These are phyloP conservation scores for Loripinus fragilis DNA, from an alignment of 2,888 invertebrate species.

Conservation along the genomic window DNA sequence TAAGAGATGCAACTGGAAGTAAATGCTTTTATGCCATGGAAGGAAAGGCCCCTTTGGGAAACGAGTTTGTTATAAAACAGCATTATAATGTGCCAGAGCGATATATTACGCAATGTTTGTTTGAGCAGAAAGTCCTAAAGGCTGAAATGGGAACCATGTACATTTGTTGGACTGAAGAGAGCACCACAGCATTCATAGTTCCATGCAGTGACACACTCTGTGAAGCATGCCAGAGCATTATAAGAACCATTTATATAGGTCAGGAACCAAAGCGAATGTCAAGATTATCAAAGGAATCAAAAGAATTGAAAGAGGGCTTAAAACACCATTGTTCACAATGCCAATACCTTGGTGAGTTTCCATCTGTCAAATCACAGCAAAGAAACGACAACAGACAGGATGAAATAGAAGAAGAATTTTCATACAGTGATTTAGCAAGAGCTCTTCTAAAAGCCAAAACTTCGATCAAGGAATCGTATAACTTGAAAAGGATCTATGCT, in stretches of 20 bases:
- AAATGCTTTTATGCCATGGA: constrained; percentile 17
- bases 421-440: constrained; percentile 19
- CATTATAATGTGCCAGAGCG: constrained; percentile 27
- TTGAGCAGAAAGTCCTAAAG: constrained; percentile 1
- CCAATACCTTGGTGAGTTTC: constrained; percentile 27
- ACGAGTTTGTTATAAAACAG: not conserved
- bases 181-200: not conserved
- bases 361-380: constrained; percentile 13
- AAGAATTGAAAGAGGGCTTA: not conserved
- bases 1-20: not conserved
- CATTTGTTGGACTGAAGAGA: constrained; percentile 15
- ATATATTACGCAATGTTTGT: constrained; percentile 27
- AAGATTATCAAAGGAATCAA: not conserved
- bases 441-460: constrained; percentile 10
- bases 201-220: not conserved
- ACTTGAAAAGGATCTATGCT: constrained; percentile 25
- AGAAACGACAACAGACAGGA: not conserved
- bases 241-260: not conserved
- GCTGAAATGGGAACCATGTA: constrained; percentile 19
- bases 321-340: not conserved
- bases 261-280: not conserved
- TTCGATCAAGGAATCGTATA: constrained; percentile 19
- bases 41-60: constrained; percentile 31
- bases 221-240: not conserved
- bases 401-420: not conserved